Evolutionary conservation across 2,797 vertebrate species (phyloP).

Genomic region (Otolemur crassicaudatus): DNA sequence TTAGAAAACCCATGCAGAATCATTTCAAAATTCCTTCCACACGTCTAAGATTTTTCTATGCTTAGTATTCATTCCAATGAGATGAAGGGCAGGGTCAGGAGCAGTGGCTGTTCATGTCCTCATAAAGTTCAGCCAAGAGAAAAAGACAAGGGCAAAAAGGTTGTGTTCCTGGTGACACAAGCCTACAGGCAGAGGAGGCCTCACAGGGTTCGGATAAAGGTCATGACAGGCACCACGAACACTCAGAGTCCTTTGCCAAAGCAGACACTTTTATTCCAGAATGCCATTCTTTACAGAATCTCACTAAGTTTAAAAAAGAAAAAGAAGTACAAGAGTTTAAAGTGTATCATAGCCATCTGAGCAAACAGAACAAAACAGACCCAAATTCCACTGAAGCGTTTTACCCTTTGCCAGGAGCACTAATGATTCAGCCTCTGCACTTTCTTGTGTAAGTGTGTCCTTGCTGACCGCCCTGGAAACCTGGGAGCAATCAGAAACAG

Average conservation of each 20-base stretch:
- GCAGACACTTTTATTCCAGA: neutral
- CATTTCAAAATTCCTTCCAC: neutral
- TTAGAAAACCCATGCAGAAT: neutral
- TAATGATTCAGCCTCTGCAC: neutral
- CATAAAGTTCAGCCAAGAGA: neutral
- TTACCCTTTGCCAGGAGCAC: neutral
- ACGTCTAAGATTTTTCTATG: neutral
- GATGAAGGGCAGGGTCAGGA: neutral
- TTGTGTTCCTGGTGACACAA: too few relatives aligned
- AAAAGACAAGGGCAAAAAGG: neutral
- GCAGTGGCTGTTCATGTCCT: neutral
- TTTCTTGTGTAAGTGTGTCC: neutral
- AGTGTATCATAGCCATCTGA: neutral
- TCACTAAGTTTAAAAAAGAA: neutral
- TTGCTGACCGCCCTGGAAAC: neutral
- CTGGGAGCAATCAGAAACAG: neutral
- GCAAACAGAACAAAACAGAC: neutral
- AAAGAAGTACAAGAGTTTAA: neutral
- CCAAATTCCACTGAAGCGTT: neutral
- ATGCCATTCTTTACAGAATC: neutral
- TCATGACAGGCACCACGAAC: too few relatives aligned
- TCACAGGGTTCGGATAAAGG: neutral
- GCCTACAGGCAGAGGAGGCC: neutral
- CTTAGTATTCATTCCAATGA: neutral
- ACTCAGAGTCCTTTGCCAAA: neutral